Evolutionary conservation across 2,797 vertebrate species (phyloP), one percentile per base, ranked within the genome.

Genomic region (Cynodonichthys magdalenae): DNA sequence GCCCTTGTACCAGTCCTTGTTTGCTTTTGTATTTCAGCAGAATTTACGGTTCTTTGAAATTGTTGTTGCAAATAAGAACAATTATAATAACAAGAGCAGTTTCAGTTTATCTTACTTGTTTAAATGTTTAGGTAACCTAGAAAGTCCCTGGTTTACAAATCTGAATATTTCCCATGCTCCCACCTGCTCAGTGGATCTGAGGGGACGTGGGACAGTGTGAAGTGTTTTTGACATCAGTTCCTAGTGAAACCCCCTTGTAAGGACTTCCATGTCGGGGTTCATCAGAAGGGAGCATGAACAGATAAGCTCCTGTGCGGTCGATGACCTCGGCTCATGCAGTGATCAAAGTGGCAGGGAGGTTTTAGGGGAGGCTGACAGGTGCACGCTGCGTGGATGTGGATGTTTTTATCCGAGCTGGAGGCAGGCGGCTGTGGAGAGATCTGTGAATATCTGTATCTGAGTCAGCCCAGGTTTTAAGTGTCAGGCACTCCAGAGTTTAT

Each of bases 161-260:
- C 15, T 31, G 39, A 54, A 27, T 27, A 17, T 48, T 69, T 5
- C 31, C 51, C 6, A n/a, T n/a, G n/a, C 27, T 12, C 15, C 11
- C 18, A 51, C 9, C 15, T 36, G 29, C 62, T 63, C 63, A 19
- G 61, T 70, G 62, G 64, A 53, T 66, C 78, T 28, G 55, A 44
- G 39, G 67, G 5, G 27, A 19, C 49, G 67, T 39, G 48, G 28
- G 34, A 17, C 28, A 11, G 48, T 52, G 63, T 59, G n/a, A 28
- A 18, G 19, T 12, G 53, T 48, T 71, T 86, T 87, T 86, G 70
- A 90, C 83, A 86, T 88, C 84, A 70, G 66, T 67, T 81, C 57
- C 54, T 49, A 39, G 74, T 48, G 65, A 53, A 81, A 85, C 77
- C 74, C 41, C 71, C 64, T 27, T 63, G 53, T 67, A 79, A 61